Evolutionary conservation across 2,113 vertebrate species (phyloP).

Genomic region (Elanus axillaris): DNA sequence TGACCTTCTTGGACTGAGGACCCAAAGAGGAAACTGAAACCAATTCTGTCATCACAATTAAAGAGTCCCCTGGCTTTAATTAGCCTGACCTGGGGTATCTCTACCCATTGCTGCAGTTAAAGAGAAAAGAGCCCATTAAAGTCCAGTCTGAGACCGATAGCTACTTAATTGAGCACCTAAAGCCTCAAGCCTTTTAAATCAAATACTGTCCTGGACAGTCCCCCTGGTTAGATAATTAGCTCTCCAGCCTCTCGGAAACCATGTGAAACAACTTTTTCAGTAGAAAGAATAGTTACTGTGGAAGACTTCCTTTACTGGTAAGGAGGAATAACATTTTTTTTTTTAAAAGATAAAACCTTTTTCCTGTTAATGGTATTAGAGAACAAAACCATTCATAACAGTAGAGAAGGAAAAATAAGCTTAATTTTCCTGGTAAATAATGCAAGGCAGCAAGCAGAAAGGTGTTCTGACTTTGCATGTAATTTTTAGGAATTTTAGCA

Average conservation of each 20-base stretch:
- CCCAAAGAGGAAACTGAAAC: constrained; percentile 86
- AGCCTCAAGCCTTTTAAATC: constrained; percentile 94
- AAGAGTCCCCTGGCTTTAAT: constrained; percentile 98
- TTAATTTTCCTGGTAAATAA: constrained; percentile 31
- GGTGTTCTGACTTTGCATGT: constrained; percentile 28
- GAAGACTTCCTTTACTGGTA: constrained; percentile 52
- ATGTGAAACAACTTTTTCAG: constrained; percentile 73
- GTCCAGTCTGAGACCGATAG: constrained; percentile 92
- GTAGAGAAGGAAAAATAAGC: not conserved
- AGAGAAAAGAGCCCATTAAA: constrained; percentile 93
- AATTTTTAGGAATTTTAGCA: constrained; percentile 41
- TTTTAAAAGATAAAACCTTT: constrained; percentile 25
- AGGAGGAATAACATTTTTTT: constrained; percentile 57
- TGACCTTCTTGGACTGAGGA: constrained; percentile 79
- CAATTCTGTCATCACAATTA: constrained; percentile 96
- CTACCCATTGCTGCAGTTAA: constrained; percentile 85
- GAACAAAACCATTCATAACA: not conserved
- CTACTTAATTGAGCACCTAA: constrained; percentile 98
- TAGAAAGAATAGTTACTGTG: constrained; percentile 68
- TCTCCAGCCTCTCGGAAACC: constrained; percentile 71
- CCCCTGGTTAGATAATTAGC: constrained; percentile 92
- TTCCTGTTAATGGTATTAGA: constrained; percentile 5
- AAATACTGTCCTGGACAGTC: constrained; percentile 89
- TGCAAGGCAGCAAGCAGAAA: not conserved
- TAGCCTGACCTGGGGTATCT: constrained; percentile 90